A percentile compares a stretch with the other conserved stretches of the same genome.
Conservation (phyloP, 2,888 invertebrate species). For the Andrena flavipes region DNA sequence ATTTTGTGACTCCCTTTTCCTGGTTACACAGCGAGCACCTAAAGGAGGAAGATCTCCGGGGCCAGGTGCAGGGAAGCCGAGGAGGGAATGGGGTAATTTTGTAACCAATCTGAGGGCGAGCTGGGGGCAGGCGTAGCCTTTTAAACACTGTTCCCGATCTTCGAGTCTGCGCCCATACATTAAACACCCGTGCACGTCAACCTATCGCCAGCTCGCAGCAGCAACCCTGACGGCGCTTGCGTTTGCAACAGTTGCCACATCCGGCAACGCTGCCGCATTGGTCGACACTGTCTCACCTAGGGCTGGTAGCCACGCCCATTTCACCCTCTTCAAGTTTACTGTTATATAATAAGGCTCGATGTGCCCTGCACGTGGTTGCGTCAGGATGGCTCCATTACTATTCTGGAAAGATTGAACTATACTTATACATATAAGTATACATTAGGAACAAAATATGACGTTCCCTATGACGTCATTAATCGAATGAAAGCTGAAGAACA, state of each 20-base stretch:
- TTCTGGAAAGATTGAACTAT: neutral
- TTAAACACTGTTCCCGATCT: constrained; percentile 34
- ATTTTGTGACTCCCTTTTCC: too few relatives aligned
- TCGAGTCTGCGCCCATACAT: constrained; percentile 66
- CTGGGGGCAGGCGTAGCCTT: constrained; percentile 52
- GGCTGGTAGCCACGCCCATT: constrained; percentile 75
- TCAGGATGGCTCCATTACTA: neutral
- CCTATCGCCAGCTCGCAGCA: constrained; percentile 59
- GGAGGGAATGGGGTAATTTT: constrained; percentile 25
- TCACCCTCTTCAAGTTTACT: constrained; percentile 47
- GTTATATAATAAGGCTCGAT: too few relatives aligned
- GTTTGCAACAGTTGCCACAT: constrained; percentile 79
- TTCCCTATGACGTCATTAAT: too few relatives aligned
- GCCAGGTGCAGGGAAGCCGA: neutral
- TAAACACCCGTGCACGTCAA: constrained; percentile 42
- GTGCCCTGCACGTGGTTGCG: neutral
- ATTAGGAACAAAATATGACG: too few relatives aligned
- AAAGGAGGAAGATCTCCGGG: neutral
- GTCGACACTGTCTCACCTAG: constrained; percentile 68
- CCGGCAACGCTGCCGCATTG: constrained; percentile 66
- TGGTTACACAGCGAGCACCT: neutral
- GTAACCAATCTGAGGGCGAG: constrained; percentile 52
- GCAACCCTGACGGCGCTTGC: constrained; percentile 75
- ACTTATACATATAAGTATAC: too few relatives aligned
- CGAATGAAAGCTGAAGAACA: too few relatives aligned